Percentiles rank a stretch among this genome's conserved stretches.
Evolutionary conservation across 30 jellyfish, hydroid and myxozoan genomes (phyloP).

Genomic region (Aurelia aurita): DNA sequence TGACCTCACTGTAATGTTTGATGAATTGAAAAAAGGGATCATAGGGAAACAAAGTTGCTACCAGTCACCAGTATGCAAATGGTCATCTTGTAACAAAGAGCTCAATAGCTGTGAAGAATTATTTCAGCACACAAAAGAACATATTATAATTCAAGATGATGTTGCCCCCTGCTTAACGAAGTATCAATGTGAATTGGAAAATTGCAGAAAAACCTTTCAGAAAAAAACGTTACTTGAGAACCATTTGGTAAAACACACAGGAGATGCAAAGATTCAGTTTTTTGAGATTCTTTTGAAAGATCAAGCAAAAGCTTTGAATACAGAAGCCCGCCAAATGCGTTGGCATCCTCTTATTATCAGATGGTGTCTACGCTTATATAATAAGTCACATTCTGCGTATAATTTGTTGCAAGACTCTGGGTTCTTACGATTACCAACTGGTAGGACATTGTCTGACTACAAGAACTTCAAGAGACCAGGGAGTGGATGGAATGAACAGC

Average conservation of each 20-base stretch:
- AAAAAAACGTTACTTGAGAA: conserved; percentile 10
- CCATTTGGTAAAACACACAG: conserved; percentile 7
- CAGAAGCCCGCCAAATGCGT: conserved; percentile 10
- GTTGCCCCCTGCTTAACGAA: not conserved
- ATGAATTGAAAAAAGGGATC: not conserved
- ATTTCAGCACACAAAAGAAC: not conserved
- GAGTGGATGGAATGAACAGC: not conserved
- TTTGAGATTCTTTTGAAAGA: conserved; percentile 11
- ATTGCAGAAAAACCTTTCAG: not conserved
- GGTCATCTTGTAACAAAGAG: not conserved
- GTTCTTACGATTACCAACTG: conserved; percentile 2
- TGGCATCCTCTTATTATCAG: conserved; percentile 20
- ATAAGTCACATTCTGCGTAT: conserved; percentile 19
- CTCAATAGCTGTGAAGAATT: not conserved
- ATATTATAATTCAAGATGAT: not conserved
- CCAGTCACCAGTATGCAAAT: not conserved
- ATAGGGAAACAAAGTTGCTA: not conserved
- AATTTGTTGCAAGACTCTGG: not conserved
- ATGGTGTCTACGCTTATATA: conserved; percentile 4
- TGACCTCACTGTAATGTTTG: not conserved
- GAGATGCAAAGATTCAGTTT: not conserved
- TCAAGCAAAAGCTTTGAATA: conserved; percentile 13
- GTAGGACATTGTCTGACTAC: conserved; percentile 23
- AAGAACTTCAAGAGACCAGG: not conserved
- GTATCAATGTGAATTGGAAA: conserved; percentile 2